Percentiles rank a stretch among this genome's conserved stretches.
Evolutionary conservation across 2,113 vertebrate species (phyloP).

Genomic region (Phoxinus phoxinus): DNA sequence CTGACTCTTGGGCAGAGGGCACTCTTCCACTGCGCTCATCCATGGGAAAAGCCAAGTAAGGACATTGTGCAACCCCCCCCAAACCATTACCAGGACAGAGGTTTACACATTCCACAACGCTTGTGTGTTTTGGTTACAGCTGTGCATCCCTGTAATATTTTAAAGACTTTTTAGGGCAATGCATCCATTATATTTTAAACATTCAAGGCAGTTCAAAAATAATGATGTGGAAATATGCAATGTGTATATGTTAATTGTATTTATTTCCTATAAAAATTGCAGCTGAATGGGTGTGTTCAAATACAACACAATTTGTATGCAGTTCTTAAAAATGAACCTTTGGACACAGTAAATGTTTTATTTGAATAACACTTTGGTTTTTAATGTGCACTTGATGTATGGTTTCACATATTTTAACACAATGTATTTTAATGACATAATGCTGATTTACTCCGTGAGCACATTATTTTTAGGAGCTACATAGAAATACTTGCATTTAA

Average conservation of each 20-base stretch:
- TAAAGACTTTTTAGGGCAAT: background rate
- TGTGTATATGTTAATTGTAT: background rate
- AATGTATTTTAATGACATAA: background rate
- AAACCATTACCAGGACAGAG: background rate
- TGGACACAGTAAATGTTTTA: slow-evolving; percentile 1
- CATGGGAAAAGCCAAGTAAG: slow-evolving; percentile 85
- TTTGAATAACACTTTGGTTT: slow-evolving; percentile 8
- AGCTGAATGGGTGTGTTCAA: background rate
- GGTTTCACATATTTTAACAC: background rate
- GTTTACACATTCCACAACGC: background rate
- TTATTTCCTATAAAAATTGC: background rate
- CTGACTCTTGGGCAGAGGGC: slow-evolving; percentile 96
- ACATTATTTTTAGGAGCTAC: slow-evolving; percentile 38
- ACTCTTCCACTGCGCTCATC: slow-evolving; percentile 87
- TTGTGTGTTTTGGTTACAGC: background rate
- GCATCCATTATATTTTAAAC: background rate
- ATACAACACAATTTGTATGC: background rate
- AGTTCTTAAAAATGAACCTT: background rate
- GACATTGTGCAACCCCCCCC: background rate
- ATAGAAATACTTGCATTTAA: slow-evolving; percentile 59
- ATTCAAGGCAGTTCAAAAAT: background rate
- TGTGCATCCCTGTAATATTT: slow-evolving; percentile 17
- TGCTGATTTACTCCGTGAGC: background rate
- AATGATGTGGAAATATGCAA: background rate
- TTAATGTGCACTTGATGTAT: background rate